Base-by-base conservation (phyloP, 2,797 vertebrate species). In the Poecilia picta region DNA sequence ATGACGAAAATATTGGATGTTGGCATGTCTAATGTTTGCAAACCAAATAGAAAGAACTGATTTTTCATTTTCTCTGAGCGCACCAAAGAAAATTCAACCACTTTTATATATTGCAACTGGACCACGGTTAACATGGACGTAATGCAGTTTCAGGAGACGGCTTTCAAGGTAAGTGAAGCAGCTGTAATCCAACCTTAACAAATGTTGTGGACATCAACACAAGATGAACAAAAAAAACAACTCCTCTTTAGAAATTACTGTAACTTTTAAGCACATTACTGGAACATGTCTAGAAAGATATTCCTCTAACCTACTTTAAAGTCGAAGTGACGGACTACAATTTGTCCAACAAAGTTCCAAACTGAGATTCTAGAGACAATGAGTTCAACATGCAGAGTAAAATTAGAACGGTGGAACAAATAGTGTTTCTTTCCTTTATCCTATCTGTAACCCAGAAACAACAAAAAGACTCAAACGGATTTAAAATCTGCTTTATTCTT, bases 401-500 rank as follows among this genome's bases (percentile, higher is more conserved):
- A 68, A 41, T 41, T 41, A 11, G 36, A 20, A 25, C 3, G 25
- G 39, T 13, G 64, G 64, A 41, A 68, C 20, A 41, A 68, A 41
- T 36, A 36, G 62, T 10, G 39, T 25, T 39, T 68, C 36, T 68
- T 41, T 68, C 36, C 36, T 36, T 36, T 36, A 41, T 23, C 39
- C 1, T 41, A 2, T 12, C 39, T 66, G 36, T 66, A 66, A 39
- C 33, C 33, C 62, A 4, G 8, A 41, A 68, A 25, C 36, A 41
- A 13, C 20, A 68, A 68, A 83, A 79, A 81, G 33, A 39, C 57
- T 71, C 75, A n/a, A 68, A 76, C 75, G 83, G 81, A 84, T 74
- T 39, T 1, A n/a, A 62, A 55, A 49, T 77, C 57, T 79, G 73
- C 76, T 64, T 64, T 64, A 36, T 33, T 64, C 62, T 36, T 36